Percentiles rank a stretch among this genome's conserved stretches.
Evolutionary conservation across 2,797 vertebrate genomes (phyloP).

Genomic region (Mycteria americana): DNA sequence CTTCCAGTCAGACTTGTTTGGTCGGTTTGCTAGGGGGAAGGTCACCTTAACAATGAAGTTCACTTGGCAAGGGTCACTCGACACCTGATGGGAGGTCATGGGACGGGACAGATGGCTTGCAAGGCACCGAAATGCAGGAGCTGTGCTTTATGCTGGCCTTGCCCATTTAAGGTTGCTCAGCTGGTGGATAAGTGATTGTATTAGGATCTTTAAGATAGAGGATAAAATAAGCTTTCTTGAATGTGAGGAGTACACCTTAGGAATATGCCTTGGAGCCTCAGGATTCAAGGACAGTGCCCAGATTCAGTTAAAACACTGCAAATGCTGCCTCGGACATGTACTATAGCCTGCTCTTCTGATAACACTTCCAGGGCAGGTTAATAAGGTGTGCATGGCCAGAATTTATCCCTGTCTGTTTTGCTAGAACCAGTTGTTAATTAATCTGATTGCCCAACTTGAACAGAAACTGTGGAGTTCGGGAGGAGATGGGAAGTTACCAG

Average conservation of each 20-base stretch:
- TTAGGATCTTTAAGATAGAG: not conserved
- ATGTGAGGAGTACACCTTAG: not conserved
- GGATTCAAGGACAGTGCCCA: not conserved
- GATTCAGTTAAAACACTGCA: not conserved
- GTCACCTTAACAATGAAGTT: constrained; percentile 27
- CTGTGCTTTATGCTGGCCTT: not conserved
- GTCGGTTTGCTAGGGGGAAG: not conserved
- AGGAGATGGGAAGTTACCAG: not conserved
- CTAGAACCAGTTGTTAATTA: not conserved
- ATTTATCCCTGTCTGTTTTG: not conserved
- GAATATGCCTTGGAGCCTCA: not conserved
- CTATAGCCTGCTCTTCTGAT: not conserved
- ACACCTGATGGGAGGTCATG: not conserved
- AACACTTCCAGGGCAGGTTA: not conserved
- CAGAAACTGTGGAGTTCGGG: not conserved
- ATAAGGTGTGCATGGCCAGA: not conserved
- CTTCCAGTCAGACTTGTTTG: constrained; percentile 23
- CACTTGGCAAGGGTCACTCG: not conserved
- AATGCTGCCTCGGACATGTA: fast-evolving
- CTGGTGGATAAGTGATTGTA: not conserved
- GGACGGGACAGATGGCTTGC: not conserved
- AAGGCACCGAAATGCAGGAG: not conserved
- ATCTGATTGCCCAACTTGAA: not conserved
- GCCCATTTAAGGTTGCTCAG: not conserved
- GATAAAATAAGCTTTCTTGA: not conserved